phyloP scores from a whole-genome alignment of 92 coral and sea anemone species.

The Blastomussa wellsi region DNA sequence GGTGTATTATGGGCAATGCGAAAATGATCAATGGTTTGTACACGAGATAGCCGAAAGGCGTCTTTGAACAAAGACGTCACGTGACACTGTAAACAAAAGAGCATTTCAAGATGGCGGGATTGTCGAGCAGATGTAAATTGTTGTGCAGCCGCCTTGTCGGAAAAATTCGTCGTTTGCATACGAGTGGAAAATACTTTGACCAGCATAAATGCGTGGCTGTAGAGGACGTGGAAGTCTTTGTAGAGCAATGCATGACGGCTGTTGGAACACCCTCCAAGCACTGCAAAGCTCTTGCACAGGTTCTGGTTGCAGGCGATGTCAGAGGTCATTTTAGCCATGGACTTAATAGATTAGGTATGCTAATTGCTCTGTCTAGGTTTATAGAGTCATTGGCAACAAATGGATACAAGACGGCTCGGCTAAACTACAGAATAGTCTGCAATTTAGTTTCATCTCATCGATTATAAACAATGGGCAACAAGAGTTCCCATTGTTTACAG shows the following conservation, averaged over 20 bases:
- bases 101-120: constrained; percentile 41
- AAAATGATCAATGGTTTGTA: too few species aligned
- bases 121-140: background rate
- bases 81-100: too few species aligned
- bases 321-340: constrained; percentile 99
- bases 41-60: too few species aligned
- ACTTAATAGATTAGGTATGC: constrained; percentile 87
- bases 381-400: background rate
- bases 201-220: constrained; percentile 71
- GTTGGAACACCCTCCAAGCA: constrained; percentile 84
- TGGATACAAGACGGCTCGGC: background rate
- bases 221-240: constrained; percentile 75
- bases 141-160: background rate
- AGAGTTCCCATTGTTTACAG: too few species aligned
- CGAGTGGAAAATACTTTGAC: constrained; percentile 30
- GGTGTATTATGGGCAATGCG: too few species aligned
- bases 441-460: too few species aligned
- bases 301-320: constrained; percentile 82
- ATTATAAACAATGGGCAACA: too few species aligned
- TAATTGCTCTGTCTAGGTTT: background rate
- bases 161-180: constrained; percentile 8
- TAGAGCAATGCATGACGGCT: constrained; percentile 85
- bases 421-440: too few species aligned
- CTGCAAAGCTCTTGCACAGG: constrained; percentile 77
- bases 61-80: too few species aligned